A percentile compares a stretch with the other conserved stretches of the same genome.
Conservation (phyloP, 2,113 vertebrate species). For the Baryphthengus martii region DNA sequence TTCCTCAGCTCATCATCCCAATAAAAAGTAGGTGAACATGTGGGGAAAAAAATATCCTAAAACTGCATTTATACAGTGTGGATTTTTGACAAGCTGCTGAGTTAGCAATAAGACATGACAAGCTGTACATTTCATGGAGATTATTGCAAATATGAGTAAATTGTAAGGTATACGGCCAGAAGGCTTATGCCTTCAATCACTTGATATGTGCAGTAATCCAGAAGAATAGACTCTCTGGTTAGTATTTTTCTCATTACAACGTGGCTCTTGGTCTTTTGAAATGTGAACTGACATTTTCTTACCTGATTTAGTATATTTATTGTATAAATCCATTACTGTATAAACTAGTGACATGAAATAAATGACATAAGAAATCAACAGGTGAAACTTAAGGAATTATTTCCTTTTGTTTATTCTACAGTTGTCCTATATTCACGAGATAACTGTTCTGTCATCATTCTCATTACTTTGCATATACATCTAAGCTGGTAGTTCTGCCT, state of each 20-base stretch:
- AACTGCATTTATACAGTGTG: not conserved
- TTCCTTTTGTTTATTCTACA: not conserved
- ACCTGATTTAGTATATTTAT: not conserved
- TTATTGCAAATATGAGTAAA: not conserved
- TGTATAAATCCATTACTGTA: not conserved
- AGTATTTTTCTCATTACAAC: not conserved
- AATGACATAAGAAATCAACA: not conserved
- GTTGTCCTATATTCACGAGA: not conserved
- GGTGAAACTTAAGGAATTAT: not conserved
- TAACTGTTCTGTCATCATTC: not conserved
- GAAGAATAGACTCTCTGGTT: not conserved
- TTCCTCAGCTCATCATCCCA: slow-evolving; percentile 92
- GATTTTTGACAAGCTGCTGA: slow-evolving; percentile 20
- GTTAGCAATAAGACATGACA: slow-evolving; percentile 2
- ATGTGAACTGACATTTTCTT: not conserved
- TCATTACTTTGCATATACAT: not conserved
- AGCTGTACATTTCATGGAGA: not conserved
- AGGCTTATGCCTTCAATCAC: not conserved
- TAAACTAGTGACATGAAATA: not conserved
- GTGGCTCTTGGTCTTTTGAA: not conserved
- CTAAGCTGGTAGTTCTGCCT: not conserved
- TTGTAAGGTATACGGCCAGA: not conserved
- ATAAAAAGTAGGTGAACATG: slow-evolving; percentile 85
- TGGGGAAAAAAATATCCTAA: not conserved
- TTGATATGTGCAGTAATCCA: not conserved